phyloP scores from a whole-genome alignment of 1,140 invertebrate genomes.

The Drosophila persimilis region DNA sequence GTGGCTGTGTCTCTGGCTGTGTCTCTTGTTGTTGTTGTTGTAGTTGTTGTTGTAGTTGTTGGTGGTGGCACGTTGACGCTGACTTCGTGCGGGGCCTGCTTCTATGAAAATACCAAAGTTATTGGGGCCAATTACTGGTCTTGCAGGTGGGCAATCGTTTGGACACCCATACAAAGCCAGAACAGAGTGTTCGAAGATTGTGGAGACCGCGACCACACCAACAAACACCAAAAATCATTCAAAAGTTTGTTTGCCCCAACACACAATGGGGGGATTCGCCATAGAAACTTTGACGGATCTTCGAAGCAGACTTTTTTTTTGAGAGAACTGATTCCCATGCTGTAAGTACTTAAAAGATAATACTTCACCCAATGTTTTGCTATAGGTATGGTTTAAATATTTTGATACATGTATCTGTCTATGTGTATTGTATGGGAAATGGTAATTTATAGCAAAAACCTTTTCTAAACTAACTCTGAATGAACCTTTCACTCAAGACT shows the following conservation, averaged over 20 bases:
- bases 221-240: constrained; percentile 33
- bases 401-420: too few relatives aligned
- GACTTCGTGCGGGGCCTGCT: constrained; percentile 39
- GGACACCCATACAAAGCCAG: constrained; percentile 41
- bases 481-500: too few relatives aligned
- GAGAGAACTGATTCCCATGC: too few relatives aligned
- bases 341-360: too few relatives aligned
- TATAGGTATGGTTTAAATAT: too few relatives aligned
- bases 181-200: constrained; percentile 19
- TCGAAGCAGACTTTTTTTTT: too few relatives aligned
- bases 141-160: constrained; percentile 74
- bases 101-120: constrained; percentile 79
- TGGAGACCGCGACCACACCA: constrained; percentile 6
- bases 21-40: constrained; percentile 14
- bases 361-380: too few relatives aligned
- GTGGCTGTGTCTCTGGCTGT: constrained; percentile 3
- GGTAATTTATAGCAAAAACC: too few relatives aligned
- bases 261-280: constrained; percentile 34
- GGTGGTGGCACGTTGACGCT: constrained; percentile 34
- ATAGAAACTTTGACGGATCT: neutral
- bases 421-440: too few relatives aligned
- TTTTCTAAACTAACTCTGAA: too few relatives aligned
- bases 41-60: constrained; percentile 26
- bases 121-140: constrained; percentile 80
- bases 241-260: constrained; percentile 20